Conservation (phyloP, 2,113 vertebrate species). For the Phaetusa simplex region DNA sequence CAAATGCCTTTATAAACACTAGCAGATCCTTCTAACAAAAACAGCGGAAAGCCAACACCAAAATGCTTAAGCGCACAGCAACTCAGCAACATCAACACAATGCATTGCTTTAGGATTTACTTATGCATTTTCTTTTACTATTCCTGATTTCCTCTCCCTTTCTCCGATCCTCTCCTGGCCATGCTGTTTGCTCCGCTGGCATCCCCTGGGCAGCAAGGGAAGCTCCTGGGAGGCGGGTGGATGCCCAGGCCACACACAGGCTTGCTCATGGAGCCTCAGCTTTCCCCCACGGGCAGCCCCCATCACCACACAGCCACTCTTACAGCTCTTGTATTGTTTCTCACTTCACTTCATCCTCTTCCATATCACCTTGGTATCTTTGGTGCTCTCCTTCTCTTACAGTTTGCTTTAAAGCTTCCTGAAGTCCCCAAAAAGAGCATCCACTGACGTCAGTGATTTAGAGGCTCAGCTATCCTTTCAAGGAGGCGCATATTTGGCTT, state of each 20-base stretch:
- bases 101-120: neutral
- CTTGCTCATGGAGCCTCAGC: rapidly evolving
- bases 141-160: neutral
- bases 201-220: neutral
- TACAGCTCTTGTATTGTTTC: neutral
- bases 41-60: neutral
- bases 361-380: neutral
- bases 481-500: neutral
- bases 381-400: rapidly evolving
- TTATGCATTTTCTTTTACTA: neutral
- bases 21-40: neutral
- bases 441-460: neutral
- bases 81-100: neutral
- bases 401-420: neutral
- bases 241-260: neutral
- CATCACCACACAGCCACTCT: rapidly evolving
- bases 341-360: neutral
- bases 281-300: neutral
- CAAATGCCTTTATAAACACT: neutral
- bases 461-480: neutral
- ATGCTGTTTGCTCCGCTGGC: rapidly evolving
- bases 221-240: neutral
- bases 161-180: neutral
- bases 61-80: neutral
- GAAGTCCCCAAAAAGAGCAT: neutral